Conservation (phyloP, 2,113 vertebrate genomes). For the Paradisaea rubra region DNA sequence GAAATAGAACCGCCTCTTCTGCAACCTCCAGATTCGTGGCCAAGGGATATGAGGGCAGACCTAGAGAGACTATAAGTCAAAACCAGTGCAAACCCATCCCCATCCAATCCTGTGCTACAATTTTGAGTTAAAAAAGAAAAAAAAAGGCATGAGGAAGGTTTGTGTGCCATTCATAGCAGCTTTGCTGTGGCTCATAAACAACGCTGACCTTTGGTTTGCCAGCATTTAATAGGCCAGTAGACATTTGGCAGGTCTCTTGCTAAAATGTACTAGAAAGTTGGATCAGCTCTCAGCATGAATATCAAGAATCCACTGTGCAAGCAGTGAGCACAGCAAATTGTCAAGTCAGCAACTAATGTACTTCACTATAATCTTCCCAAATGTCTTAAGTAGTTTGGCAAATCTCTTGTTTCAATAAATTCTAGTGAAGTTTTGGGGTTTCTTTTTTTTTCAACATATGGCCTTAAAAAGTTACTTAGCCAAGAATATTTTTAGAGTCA, state of each 20-base stretch:
- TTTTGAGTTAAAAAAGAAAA: neutral
- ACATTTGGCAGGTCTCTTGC: slow-evolving; percentile 44
- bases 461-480: slow-evolving; percentile 42
- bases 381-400: slow-evolving; percentile 64
- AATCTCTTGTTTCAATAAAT: slow-evolving; percentile 66
- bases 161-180: neutral
- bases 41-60: accelerated
- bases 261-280: slow-evolving; percentile 41
- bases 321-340: slow-evolving; percentile 38
- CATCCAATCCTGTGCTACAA: neutral
- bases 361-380: slow-evolving; percentile 57
- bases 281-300: slow-evolving; percentile 17
- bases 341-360: slow-evolving; percentile 55
- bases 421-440: slow-evolving; percentile 1
- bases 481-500: slow-evolving; percentile 32
- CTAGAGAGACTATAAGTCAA: neutral
- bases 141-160: neutral
- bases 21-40: accelerated
- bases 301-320: slow-evolving; percentile 48
- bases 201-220: slow-evolving; percentile 30
- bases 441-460: slow-evolving; percentile 39
- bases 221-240: slow-evolving; percentile 33
- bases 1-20: neutral
- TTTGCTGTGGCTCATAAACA: neutral
- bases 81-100: neutral